Base-by-base conservation (phyloP, 2,888 invertebrate species). In the Chymomyza procnemis region DNA sequence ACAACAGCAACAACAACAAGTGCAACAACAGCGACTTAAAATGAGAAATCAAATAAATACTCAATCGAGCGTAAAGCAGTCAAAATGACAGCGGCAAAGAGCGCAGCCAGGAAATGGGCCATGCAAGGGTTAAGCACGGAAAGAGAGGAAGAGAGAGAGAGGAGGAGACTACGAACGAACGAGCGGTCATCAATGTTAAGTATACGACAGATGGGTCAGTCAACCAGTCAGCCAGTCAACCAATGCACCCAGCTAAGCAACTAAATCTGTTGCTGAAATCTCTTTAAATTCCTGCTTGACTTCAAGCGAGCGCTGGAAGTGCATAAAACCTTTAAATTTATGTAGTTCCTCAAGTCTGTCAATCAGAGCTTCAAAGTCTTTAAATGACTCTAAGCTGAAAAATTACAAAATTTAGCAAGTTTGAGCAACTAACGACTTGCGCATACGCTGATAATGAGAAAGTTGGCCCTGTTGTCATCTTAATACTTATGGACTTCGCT, bases 1-100 rank as follows among this genome's bases (percentile, higher is more conserved):
- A 22, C 21, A 26, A 30, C 22, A 12, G 46, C 55, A 61, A 18
- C 48, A 58, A 21, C 41, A 54, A 18, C 48, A 61, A 26, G 26
- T 26, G 26, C 52, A 66, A 71, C 65, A 57, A 64, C 16, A 14
- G 71, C 78, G 86, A 86, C 85, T 84, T 85, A 88, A n/a, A 86
- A 83, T 88, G 88, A 81, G 82, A 88, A 83, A 86, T 86, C 87
- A 88, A 83, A 83, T 83, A 88, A 86, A 83, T 80, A 86, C 76
- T 71, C 88, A 83, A 83, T 88, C 88, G 88, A 83, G 88, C 82
- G 88, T 76, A 71, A 83, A 74, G 73, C 81, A 83, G 84, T 84
- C 72, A 72, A 80, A 73, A 71, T 76, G 88, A 78, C 73, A 74
- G 67, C 69, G 63, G 63, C 30, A 18, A 12, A 9, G 46, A 61